phyloP scores from a whole-genome alignment of 2,888 invertebrate genomes.

The Drosophila barbarae region DNA sequence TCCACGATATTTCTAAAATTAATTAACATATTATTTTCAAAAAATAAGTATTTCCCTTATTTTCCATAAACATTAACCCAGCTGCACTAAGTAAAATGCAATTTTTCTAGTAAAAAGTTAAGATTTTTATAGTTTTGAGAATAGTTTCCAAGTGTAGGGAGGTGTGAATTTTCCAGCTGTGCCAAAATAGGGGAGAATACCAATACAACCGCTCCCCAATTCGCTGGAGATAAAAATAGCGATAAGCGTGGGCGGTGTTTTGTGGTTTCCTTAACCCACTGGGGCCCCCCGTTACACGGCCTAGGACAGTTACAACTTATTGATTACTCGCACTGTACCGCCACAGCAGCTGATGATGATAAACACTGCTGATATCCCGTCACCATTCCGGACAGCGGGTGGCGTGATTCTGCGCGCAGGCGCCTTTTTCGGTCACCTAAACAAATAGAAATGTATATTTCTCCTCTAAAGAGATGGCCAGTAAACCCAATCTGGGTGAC shows the following conservation, averaged over 20 bases:
- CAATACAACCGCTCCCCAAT: constrained; percentile 12
- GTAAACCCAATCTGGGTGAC: constrained; percentile 4
- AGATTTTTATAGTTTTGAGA: not conserved
- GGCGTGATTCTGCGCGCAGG: constrained; percentile 37
- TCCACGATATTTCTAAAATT: not conserved
- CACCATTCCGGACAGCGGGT: constrained; percentile 18
- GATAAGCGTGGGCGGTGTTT: constrained; percentile 16
- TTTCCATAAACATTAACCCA: not conserved
- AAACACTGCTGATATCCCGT: constrained; percentile 27
- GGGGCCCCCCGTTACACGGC: constrained; percentile 7
- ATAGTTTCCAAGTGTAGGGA: not conserved
- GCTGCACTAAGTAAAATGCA: not conserved
- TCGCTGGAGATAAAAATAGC: constrained; percentile 19
- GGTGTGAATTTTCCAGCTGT: constrained; percentile 12
- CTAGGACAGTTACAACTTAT: constrained; percentile 22
- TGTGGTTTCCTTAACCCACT: constrained; percentile 2
- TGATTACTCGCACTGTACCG: constrained; percentile 31
- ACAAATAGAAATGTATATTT: constrained; percentile 5
- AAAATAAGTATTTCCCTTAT: not conserved
- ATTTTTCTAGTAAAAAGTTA: too few relatives aligned
- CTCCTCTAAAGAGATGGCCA: not conserved
- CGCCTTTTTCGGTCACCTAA: constrained; percentile 25
- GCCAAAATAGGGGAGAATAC: constrained; percentile 1
- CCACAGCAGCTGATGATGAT: constrained; percentile 38
- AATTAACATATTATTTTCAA: not conserved